Percentiles rank a stretch among this genome's conserved stretches.
These are phyloP conservation scores for Drosophila ananassae DNA, from an alignment of 1,140 invertebrate species.

Conservation along the genomic window DNA sequence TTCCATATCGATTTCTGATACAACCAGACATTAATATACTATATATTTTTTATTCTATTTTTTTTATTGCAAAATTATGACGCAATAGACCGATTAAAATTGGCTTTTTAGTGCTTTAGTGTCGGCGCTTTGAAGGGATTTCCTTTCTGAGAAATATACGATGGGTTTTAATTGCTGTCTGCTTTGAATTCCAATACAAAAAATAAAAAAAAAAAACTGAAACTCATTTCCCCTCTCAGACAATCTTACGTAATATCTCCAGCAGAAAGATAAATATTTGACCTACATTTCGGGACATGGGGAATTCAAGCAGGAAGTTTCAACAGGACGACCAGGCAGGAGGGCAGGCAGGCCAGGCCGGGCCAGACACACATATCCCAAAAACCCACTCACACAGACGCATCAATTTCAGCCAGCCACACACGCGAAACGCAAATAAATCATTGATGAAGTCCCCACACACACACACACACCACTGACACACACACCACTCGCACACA, in stretches of 20 bases:
- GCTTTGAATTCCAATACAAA: neutral
- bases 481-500: conserved; percentile 5
- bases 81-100: conserved; percentile 34
- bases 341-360: conserved; percentile 1
- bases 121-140: conserved; percentile 46
- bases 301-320: conserved; percentile 76
- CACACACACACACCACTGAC: neutral
- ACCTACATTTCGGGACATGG: conserved; percentile 64
- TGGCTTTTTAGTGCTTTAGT: conserved; percentile 33
- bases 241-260: conserved; percentile 61
- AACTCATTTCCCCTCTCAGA: conserved; percentile 29
- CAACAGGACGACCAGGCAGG: conserved; percentile 56
- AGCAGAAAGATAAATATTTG: conserved; percentile 57
- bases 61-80: conserved; percentile 15
- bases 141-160: conserved; percentile 25
- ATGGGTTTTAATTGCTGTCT: conserved; percentile 37
- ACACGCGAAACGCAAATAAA: conserved; percentile 79
- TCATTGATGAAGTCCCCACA: conserved; percentile 69
- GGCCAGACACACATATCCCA: conserved; percentile 1
- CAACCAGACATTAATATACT: conserved; percentile 31
- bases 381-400: conserved; percentile 2
- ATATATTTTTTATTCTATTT: conserved; percentile 1
- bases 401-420: conserved; percentile 39
- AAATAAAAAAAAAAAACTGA: conserved; percentile 7
- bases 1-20: conserved; percentile 42